Evolutionary conservation across 2,888 invertebrate species (phyloP).

Genomic region (Limnephilus lunatus): DNA sequence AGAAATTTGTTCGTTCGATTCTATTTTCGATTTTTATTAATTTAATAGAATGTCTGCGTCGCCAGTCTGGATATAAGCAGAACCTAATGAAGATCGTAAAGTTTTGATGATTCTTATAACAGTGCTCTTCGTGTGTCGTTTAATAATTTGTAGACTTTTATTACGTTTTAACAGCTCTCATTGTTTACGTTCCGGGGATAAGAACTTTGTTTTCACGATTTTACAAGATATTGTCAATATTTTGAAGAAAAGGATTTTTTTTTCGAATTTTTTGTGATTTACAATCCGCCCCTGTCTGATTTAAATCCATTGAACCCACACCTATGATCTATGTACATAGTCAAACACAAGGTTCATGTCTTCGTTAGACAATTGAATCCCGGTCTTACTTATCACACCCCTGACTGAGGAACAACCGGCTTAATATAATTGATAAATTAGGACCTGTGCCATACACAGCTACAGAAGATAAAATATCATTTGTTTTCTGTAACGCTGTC

Average conservation of each 20-base stretch:
- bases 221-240: not conserved
- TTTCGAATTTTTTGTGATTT: not conserved
- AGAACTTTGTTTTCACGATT: no score
- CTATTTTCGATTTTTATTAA: not conserved
- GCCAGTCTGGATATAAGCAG: not conserved
- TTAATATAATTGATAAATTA: not conserved
- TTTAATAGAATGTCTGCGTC: no score
- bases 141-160: not conserved
- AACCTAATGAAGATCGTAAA: not conserved
- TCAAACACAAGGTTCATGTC: not conserved
- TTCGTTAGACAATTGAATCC: constrained; percentile 3
- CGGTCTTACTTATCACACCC: not conserved
- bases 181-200: not conserved
- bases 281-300: not conserved
- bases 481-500: no score
- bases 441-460: no score
- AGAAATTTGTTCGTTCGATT: not conserved
- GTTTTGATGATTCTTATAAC: not conserved
- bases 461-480: no score
- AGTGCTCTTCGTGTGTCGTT: not conserved
- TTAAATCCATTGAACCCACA: not conserved
- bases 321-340: not conserved
- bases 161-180: not conserved
- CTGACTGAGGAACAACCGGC: not conserved
- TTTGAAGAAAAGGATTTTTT: not conserved